Conservation (phyloP, 2,888 invertebrate genomes). For the Lamproptera curius region DNA sequence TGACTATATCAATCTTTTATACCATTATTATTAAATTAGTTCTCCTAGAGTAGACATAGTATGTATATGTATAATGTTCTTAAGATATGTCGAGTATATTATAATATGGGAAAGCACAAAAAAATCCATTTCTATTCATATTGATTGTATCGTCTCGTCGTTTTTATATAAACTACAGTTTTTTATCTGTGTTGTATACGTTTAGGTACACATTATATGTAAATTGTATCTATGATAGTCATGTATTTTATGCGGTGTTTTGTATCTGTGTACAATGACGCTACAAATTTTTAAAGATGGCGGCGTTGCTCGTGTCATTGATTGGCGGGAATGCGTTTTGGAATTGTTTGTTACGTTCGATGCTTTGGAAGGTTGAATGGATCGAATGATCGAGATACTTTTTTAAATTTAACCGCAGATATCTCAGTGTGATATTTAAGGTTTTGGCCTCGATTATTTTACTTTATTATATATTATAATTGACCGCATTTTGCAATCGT, state of each 20-base stretch:
- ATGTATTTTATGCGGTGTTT: conserved; percentile 48
- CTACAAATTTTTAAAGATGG: conserved; percentile 40
- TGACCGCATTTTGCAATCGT: too few relatives aligned
- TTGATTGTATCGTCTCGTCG: conserved; percentile 49
- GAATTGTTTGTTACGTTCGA: too few relatives aligned
- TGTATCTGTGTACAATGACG: conserved; percentile 56
- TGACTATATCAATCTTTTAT: conserved; percentile 46
- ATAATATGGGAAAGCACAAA: conserved; percentile 60
- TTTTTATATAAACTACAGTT: conserved; percentile 38
- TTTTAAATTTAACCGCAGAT: too few relatives aligned
- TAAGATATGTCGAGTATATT: conserved; percentile 23
- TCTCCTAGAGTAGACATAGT: conserved; percentile 34
- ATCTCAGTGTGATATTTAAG: too few relatives aligned
- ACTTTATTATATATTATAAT: too few relatives aligned
- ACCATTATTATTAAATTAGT: conserved; percentile 36
- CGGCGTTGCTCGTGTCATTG: conserved; percentile 41
- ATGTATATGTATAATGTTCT: conserved; percentile 27
- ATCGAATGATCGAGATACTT: too few relatives aligned
- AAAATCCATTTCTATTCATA: conserved; percentile 59
- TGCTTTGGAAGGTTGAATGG: too few relatives aligned
- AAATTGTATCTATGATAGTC: conserved; percentile 45
- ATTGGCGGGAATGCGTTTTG: too few relatives aligned
- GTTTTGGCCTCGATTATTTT: too few relatives aligned
- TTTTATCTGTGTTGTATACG: conserved; percentile 57
- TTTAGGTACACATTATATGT: conserved; percentile 45